phyloP scores from a whole-genome alignment of 2,888 invertebrate species.

The Dolichopus griseipennis region DNA sequence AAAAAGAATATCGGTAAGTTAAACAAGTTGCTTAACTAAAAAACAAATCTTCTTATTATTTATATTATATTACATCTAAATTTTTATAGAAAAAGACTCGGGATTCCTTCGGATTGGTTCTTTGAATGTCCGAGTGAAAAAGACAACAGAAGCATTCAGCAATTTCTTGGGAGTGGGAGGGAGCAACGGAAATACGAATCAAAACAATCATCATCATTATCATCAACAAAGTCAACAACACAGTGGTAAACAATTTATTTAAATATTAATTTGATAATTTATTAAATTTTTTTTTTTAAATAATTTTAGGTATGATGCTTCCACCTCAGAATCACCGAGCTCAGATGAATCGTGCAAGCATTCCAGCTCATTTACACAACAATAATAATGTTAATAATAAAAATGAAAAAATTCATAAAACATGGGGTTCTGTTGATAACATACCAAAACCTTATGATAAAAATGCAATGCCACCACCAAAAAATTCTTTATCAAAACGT shows the following conservation, averaged over 20 bases:
- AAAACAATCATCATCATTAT: conserved; percentile 45
- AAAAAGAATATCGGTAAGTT: conserved; percentile 61
- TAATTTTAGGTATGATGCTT: conserved; percentile 24
- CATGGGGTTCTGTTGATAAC: conserved; percentile 86
- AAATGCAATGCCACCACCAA: conserved; percentile 62
- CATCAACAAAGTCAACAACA: conserved; percentile 42
- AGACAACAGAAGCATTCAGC: conserved; percentile 86
- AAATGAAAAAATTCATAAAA: conserved; percentile 68
- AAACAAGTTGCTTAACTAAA: neutral
- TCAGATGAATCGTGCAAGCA: conserved; percentile 30
- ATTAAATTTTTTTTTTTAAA: neutral
- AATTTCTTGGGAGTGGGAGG: conserved; percentile 74
- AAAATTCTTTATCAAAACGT: conserved; percentile 51
- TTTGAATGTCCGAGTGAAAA: conserved; percentile 83
- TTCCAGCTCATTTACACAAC: conserved; percentile 28
- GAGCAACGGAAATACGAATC: conserved; percentile 45
- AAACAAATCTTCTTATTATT: conserved; percentile 6
- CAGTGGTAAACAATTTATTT: conserved; percentile 19
- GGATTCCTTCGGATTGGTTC: conserved; percentile 88
- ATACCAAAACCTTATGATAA: conserved; percentile 49
- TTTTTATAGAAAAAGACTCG: conserved; percentile 66
- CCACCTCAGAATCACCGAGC: conserved; percentile 26
- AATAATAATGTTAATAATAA: conserved; percentile 35
- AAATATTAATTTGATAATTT: neutral
- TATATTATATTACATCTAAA: conserved; percentile 5